Evolutionary conservation across 2,113 vertebrate species (phyloP).

Genomic region (Toxotes chatareus): DNA sequence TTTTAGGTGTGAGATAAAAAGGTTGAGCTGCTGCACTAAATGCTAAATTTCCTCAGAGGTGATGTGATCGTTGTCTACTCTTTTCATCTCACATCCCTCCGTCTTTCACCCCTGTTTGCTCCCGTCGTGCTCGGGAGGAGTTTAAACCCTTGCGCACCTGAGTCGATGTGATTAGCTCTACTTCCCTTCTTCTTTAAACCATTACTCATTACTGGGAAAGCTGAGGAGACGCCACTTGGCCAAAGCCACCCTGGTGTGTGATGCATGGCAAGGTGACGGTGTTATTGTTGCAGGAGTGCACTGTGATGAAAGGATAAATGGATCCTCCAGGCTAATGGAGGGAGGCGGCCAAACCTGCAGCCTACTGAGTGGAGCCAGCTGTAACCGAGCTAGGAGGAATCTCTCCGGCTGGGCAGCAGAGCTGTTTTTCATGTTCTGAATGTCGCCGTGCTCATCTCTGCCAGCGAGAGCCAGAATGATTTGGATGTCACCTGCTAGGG

Average conservation of each 20-base stretch:
- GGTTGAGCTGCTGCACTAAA: background rate
- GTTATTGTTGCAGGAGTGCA: conserved; percentile 62
- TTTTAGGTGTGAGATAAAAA: conserved; percentile 29
- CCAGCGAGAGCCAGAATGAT: conserved; percentile 48
- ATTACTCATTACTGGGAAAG: conserved; percentile 46
- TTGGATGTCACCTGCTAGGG: conserved; percentile 72
- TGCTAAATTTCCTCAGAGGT: background rate
- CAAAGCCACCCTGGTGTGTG: conserved; percentile 45
- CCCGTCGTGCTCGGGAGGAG: conserved; percentile 32
- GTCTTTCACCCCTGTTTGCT: conserved; percentile 6
- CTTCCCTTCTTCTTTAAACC: conserved; percentile 55
- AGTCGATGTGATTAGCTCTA: conserved; percentile 51
- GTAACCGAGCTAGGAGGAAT: conserved; percentile 50
- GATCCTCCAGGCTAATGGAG: conserved; percentile 70
- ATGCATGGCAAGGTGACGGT: conserved; percentile 57
- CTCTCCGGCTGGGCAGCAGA: conserved; percentile 41
- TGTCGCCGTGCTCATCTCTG: conserved; percentile 64
- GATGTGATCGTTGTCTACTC: conserved; percentile 18
- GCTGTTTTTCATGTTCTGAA: conserved; percentile 77
- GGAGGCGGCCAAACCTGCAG: conserved; percentile 56
- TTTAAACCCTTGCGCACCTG: conserved; percentile 36
- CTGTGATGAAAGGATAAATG: conserved; percentile 72
- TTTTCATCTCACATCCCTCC: conserved; percentile 35
- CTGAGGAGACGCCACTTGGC: conserved; percentile 49
- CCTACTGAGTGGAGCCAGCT: conserved; percentile 76